phyloP scores from a whole-genome alignment of 2,113 vertebrate genomes.

The Picathartes gymnocephalus region DNA sequence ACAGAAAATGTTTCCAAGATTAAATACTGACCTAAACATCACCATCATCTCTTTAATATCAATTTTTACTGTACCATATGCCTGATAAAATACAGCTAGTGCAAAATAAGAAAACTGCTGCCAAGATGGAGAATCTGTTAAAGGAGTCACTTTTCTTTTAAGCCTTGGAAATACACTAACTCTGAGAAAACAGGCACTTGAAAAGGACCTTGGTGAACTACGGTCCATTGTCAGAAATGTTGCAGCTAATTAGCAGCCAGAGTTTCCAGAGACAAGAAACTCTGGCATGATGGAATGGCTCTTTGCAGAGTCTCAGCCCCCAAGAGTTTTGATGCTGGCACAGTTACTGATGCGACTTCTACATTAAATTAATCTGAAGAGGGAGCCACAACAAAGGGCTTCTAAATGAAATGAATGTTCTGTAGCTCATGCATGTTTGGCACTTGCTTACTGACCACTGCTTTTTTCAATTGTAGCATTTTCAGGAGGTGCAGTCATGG shows the following conservation, averaged over 20 bases:
- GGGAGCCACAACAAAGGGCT: neutral
- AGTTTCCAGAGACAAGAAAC: slow-evolving; percentile 1
- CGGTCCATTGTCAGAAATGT: neutral
- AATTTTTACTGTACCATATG: neutral
- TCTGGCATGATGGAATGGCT: neutral
- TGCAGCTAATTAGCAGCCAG: slow-evolving; percentile 41
- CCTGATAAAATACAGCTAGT: neutral
- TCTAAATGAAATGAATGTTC: neutral
- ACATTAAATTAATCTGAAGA: slow-evolving; percentile 57
- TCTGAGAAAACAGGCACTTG: slow-evolving; percentile 1
- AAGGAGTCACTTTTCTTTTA: neutral
- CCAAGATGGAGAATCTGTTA: neutral
- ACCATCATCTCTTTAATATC: neutral
- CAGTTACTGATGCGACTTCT: slow-evolving; percentile 36
- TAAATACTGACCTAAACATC: neutral
- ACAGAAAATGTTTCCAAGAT: neutral
- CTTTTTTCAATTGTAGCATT: neutral
- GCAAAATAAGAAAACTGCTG: neutral
- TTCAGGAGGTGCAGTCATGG: neutral
- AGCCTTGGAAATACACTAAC: neutral
- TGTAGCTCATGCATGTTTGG: neutral
- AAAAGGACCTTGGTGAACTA: neutral
- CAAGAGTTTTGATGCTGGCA: slow-evolving; percentile 32
- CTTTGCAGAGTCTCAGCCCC: neutral
- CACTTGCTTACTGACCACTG: neutral